A percentile compares a stretch with the other conserved stretches of the same genome.
These are phyloP conservation scores for Nerophis lumbriciformis DNA, from an alignment of 2,113 vertebrate species.

Conservation along the genomic window DNA sequence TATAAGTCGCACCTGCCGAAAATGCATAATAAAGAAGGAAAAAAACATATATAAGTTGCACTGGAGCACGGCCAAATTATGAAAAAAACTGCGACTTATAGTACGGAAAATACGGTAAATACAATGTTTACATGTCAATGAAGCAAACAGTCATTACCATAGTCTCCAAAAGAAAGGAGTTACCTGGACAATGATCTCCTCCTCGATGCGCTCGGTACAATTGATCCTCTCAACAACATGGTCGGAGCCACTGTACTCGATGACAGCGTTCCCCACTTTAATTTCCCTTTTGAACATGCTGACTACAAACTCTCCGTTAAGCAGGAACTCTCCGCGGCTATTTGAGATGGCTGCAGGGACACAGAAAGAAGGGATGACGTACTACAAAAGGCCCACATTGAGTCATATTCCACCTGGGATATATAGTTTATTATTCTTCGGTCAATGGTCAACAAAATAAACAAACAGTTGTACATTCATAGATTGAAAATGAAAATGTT, in stretches of 20 bases:
- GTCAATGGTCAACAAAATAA: too few species aligned
- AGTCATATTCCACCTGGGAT: neutral
- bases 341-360: constrained; percentile 83
- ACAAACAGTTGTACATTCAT: too few species aligned
- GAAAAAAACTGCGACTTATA: too few species aligned
- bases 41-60: too few species aligned
- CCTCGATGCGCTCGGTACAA: constrained; percentile 89
- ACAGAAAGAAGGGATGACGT: constrained; percentile 8
- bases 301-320: constrained; percentile 97
- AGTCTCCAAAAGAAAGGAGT: neutral
- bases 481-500: too few species aligned
- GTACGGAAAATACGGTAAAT: too few species aligned
- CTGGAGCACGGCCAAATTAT: too few species aligned
- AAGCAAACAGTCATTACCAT: neutral
- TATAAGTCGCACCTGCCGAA: too few species aligned
- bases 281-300: constrained; percentile 99
- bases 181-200: constrained; percentile 94
- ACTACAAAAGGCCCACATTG: constrained; percentile 2
- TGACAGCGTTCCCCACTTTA: constrained; percentile 84
- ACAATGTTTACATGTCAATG: neutral
- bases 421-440: too few species aligned
- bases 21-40: too few species aligned
- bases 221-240: constrained; percentile 90
- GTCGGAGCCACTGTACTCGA: constrained; percentile 96
- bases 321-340: constrained; percentile 89